Evolutionary conservation across 2,888 invertebrate species (phyloP), one percentile per base, ranked within the genome.

Genomic region (Pammene aurita): DNA sequence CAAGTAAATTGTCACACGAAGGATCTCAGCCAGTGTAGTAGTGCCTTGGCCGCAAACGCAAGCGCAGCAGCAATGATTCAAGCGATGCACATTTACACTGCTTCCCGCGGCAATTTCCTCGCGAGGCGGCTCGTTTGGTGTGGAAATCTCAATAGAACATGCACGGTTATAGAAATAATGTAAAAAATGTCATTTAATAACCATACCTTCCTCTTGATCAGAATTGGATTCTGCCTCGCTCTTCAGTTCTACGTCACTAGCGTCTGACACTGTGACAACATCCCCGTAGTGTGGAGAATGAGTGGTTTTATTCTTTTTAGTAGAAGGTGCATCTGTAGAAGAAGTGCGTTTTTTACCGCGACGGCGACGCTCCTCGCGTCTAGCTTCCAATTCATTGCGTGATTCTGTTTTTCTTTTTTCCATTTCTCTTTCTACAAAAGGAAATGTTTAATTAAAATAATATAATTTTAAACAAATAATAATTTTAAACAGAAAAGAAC

Each of bases 341-440:
- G 86, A 79, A 5, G 90, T 87, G 38, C 90, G 86, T 71, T 93
- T 93, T 72, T 86, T 90, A 5, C 90, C 92, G 0, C 91, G 86
- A 55, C 94, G 93, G 1, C 94, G 90, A 50, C 94, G 87, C 73
- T 94, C 93, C 77, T 94, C 92, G 54, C 96, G 94, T 13, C 97
- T 93, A 0, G 96, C 95, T 83, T 96, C 96, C 14, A 96, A 84
- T 81, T 96, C 96, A 65, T 94, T 93, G 26, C 95, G 93, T 0
- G 96, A 96, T 64, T 94, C 94, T 83, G 96, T 95, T 84, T 96
- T 96, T 66, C 96, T 94, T 75, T 96, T 94, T 2, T 95, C 95
- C 94, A 95, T 96, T 88, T 97, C 96, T 41, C 96, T 90, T 78
- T 96, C 96, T 91, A 76, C 16, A 87, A 86, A 38, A 60, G n/a